Percentiles rank a stretch among this genome's conserved stretches.
Evolutionary conservation across 2,888 invertebrate genomes (phyloP).

Genomic region (Ethmia dodecea): DNA sequence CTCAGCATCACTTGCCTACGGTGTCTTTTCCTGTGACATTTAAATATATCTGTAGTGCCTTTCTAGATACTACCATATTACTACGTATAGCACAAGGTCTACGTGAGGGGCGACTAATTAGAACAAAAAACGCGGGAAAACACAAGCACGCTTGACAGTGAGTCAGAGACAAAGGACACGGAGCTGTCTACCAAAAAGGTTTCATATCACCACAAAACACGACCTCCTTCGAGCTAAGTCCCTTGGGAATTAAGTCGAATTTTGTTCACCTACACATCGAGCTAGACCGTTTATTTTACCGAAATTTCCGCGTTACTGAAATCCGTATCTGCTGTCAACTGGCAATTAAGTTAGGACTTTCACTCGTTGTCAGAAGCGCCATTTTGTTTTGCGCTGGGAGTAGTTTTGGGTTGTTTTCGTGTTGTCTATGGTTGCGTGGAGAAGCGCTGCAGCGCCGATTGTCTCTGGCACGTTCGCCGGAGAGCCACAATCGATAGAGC

Average conservation of each 20-base stretch:
- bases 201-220: constrained; percentile 29
- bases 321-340: constrained; percentile 20
- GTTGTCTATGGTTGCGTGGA: constrained; percentile 52
- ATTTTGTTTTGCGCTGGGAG: constrained; percentile 3
- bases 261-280: constrained; percentile 33
- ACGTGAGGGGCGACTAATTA: constrained; percentile 70
- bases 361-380: constrained; percentile 5
- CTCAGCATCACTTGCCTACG: too few species aligned
- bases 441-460: constrained; percentile 74
- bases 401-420: constrained; percentile 26
- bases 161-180: constrained; percentile 71
- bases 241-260: constrained; percentile 32
- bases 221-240: constrained; percentile 7
- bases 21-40: too few species aligned
- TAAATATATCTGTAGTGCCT: too few species aligned
- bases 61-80: too few species aligned
- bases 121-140: constrained; percentile 77
- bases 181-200: constrained; percentile 51
- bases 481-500: constrained; percentile 76
- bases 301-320: constrained; percentile 30
- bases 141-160: constrained; percentile 74
- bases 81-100: constrained; percentile 27
- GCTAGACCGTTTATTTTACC: constrained; percentile 56
- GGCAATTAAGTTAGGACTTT: constrained; percentile 26
- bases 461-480: constrained; percentile 72